Evolutionary conservation across 2,797 vertebrate species (phyloP), one percentile per base, ranked within the genome.

Genomic region (Peromyscus attwateri): DNA sequence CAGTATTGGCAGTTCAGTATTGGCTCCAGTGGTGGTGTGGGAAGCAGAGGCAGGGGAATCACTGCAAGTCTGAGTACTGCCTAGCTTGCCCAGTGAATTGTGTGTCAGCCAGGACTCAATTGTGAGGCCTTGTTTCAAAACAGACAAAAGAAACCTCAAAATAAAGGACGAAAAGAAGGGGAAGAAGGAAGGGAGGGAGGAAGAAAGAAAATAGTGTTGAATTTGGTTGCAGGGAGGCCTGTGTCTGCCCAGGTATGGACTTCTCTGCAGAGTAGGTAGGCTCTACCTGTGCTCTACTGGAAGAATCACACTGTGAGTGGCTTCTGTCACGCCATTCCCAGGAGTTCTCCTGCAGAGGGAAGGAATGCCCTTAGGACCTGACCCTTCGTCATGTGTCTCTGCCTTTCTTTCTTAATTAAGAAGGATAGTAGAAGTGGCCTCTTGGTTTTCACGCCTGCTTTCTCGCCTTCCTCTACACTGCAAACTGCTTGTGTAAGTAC

Each of bases 371-470:
- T 81, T 95, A n/a, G n/a, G n/a, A 62, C 80, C 62, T 16, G 31
- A 83, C 31, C 73, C 81, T 92, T 85, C 76, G 66, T 95, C 87
- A 40, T 49, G n/a, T 92, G 29, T 71, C 46, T 95, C 91, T 2
- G 43, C 34, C 25, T 83, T 71, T 13, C 10, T 31, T 76, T 71
- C 84, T 82, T 85, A 49, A 89, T 94, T 91, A 66, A 16, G 68
- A 93, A 88, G 8, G 77, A n/a, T 66, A 77, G 21, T 81, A 21
- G 43, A 89, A 40, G 71, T 94, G 81, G 29, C 37, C 92, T 93
- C 46, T 29, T 92, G 81, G 70, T 85, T 87, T 87, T 90, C 62
- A 83, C 79, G 49, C 10, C 5, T 79, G 34, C 43, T 82, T 43
- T 85, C 31, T 68, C 92, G 4, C 77, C 60, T 75, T 70, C 31